phyloP scores from a whole-genome alignment of 2,888 invertebrate species.

The Mythimna vitellina region DNA sequence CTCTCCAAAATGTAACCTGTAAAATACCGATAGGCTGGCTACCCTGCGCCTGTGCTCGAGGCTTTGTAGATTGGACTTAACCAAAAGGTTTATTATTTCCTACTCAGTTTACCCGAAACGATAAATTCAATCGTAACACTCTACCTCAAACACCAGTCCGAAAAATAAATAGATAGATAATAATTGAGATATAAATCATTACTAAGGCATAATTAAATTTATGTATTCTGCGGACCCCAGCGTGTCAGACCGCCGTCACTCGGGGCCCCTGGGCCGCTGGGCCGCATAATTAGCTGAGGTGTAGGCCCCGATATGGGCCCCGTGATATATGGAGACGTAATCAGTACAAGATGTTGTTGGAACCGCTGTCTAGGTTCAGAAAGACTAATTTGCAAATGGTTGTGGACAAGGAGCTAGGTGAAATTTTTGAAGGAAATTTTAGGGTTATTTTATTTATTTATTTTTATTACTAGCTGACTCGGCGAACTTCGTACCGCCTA shows the following conservation, averaged over 20 bases:
- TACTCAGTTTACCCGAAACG: too few relatives aligned
- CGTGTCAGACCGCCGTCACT: constrained; percentile 59
- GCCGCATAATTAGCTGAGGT: constrained; percentile 60
- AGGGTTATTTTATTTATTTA: too few relatives aligned
- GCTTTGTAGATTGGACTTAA: too few relatives aligned
- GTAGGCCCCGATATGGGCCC: constrained; percentile 31
- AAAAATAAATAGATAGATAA: constrained; percentile 2
- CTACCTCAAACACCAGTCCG: not conserved
- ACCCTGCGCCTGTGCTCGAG: too few relatives aligned
- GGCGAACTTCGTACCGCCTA: too few relatives aligned
- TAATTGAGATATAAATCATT: constrained; percentile 48
- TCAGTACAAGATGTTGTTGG: constrained; percentile 48
- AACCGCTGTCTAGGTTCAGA: constrained; percentile 24
- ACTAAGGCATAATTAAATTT: constrained; percentile 54
- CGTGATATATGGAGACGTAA: constrained; percentile 53
- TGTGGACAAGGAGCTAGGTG: not conserved
- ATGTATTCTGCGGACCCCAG: constrained; percentile 35
- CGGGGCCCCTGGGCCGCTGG: constrained; percentile 18
- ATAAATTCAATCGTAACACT: not conserved
- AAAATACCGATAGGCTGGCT: too few relatives aligned
- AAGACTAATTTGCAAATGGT: constrained; percentile 33
- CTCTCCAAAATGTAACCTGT: too few relatives aligned
- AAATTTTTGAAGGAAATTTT: not conserved
- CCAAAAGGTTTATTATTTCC: too few relatives aligned
- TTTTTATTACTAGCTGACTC: too few relatives aligned